Evolutionary conservation across 1,140 invertebrate species (phyloP), one percentile per base, ranked within the genome.

Genomic region (Littorina saxatilis): DNA sequence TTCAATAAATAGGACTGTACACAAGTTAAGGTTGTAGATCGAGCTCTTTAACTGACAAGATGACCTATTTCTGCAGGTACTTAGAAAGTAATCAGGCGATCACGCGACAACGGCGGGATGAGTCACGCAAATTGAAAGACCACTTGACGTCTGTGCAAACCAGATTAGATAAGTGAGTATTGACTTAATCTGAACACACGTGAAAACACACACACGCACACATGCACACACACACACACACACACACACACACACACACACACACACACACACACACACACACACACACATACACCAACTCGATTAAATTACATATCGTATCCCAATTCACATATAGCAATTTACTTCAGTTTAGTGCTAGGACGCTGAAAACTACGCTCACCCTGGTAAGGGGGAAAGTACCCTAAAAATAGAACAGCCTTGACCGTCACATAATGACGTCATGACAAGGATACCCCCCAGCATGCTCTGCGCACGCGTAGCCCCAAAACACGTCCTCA

Each of bases 81-180:
- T 91, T 94, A 90, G 92, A 92, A 72, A 86, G 87, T 35, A 94
- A 94, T 84, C 93, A 92, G 85, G 77, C 87, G 40, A 87, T 91
- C 29, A 93, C 93, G 9, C 86, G 90, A 79, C 83, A 89, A 66
- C 91, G 93, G 82, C 86, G 93, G 85, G 92, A 93, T 82, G 82
- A 92, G 83, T 90, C 92, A 4, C 92, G 91, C 61, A 90, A 91
- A 76, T 86, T 94, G 61, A 92, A 91, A 83, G 91, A 93, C 73
- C 85, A 92, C 82, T 84, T 93, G 80, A 85, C 88, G 40, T 75
- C 87, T 55, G 86, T 93, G 72, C 91, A 92, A 76, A 80, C 81
- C 68, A 91, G 88, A 83, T 83, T 94, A 76, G 91, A 94, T 79
- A 93, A 90, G 91, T 94, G 90, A 83, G 88, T 84, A 35, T 43